Conservation (phyloP, 2,113 vertebrate species). For the Excalfactoria chinensis region DNA sequence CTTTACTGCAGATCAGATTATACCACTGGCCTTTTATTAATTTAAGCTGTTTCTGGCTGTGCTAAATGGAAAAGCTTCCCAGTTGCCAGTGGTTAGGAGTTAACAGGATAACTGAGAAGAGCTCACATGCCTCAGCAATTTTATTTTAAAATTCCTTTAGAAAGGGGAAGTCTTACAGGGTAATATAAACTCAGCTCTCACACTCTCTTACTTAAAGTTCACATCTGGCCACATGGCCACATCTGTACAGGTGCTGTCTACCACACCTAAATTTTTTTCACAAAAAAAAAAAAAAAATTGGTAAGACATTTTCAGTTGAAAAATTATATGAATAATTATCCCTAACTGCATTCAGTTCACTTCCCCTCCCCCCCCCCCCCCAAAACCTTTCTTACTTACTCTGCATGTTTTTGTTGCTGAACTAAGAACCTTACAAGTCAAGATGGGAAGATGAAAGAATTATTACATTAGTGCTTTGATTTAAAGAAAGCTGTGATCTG, state of each 20-base stretch:
- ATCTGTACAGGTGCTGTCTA: neutral
- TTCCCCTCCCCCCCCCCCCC: too few species aligned
- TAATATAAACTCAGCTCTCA: neutral
- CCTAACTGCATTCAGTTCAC: neutral
- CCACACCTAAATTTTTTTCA: neutral
- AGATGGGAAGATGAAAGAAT: neutral
- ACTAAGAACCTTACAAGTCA: neutral
- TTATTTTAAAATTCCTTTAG: conserved; percentile 24
- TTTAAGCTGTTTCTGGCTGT: conserved; percentile 49
- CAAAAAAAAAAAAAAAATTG: conserved; percentile 9
- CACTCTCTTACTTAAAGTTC: neutral
- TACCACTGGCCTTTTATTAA: conserved; percentile 44
- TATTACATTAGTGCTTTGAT: neutral
- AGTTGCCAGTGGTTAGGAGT: neutral
- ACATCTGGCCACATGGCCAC: neutral
- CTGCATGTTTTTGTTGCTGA: neutral
- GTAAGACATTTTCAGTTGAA: neutral
- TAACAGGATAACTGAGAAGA: neutral
- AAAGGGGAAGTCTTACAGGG: neutral
- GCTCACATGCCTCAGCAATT: conserved; percentile 1
- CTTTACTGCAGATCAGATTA: conserved; percentile 51
- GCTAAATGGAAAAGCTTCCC: conserved; percentile 49
- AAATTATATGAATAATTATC: neutral
- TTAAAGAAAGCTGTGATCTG: neutral
- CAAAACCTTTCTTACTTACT: neutral